Evolutionary conservation across 2,888 invertebrate genomes (phyloP).

Genomic region (Andrena praecox): DNA sequence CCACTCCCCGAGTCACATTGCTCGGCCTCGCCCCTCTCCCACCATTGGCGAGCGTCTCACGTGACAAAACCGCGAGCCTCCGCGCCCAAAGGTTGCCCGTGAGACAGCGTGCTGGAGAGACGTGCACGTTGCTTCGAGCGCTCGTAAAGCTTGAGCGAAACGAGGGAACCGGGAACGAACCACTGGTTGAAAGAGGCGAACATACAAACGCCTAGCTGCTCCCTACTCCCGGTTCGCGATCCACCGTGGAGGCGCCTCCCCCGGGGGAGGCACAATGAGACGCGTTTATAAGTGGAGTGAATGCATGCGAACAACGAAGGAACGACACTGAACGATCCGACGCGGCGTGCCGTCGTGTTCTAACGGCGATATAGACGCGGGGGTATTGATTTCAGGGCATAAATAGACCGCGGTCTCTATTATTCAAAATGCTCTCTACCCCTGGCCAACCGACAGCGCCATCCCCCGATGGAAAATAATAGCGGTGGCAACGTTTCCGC

Average conservation of each 20-base stretch:
- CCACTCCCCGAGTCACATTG: background rate
- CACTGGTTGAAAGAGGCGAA: slow-evolving; percentile 17
- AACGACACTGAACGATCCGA: slow-evolving; percentile 57
- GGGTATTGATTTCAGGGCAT: slow-evolving; percentile 83
- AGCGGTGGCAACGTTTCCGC: slow-evolving; percentile 14
- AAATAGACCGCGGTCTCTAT: slow-evolving; percentile 83
- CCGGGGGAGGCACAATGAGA: slow-evolving; percentile 35
- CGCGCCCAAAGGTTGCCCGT: background rate
- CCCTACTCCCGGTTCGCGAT: slow-evolving; percentile 45
- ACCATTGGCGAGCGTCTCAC: background rate
- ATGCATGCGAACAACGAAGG: slow-evolving; percentile 50
- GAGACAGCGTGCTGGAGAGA: background rate
- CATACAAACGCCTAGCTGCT: slow-evolving; percentile 20
- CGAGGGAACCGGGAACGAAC: slow-evolving; percentile 18
- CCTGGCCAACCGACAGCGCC: slow-evolving; percentile 54
- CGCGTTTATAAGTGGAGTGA: slow-evolving; percentile 50
- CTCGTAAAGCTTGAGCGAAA: slow-evolving; percentile 4
- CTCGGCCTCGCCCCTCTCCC: background rate
- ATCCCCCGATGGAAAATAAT: slow-evolving; percentile 52
- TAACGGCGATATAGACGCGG: slow-evolving; percentile 67
- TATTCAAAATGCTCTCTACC: slow-evolving; percentile 82
- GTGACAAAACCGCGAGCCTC: background rate
- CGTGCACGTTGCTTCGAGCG: background rate
- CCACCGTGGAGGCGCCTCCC: slow-evolving; percentile 21
- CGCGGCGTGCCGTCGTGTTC: slow-evolving; percentile 45